Percentiles rank a stretch among this genome's conserved stretches.
These are phyloP conservation scores for Crossaster papposus DNA, from an alignment of 53 echinoderm and acorn worm genomes.

Conservation along the genomic window DNA sequence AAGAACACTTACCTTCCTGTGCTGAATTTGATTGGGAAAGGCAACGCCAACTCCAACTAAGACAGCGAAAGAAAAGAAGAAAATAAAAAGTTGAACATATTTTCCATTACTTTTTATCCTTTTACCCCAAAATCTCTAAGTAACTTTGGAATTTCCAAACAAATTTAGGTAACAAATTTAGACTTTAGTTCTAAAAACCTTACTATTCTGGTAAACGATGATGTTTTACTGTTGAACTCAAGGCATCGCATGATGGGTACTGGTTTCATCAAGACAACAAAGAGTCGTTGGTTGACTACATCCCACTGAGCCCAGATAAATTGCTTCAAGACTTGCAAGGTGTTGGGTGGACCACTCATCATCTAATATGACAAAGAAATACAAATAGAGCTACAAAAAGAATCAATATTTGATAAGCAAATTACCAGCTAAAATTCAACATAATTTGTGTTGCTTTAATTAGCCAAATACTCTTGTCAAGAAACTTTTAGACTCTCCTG, in stretches of 20 bases:
- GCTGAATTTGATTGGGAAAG: constrained; percentile 56
- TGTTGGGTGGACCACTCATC: constrained; percentile 83
- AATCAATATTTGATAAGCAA: not conserved
- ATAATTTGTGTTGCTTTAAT: not conserved
- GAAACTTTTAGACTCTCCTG: too few relatives aligned
- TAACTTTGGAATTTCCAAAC: not conserved
- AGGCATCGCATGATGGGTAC: constrained; percentile 72
- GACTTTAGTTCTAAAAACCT: not conserved
- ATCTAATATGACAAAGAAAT: constrained; percentile 51
- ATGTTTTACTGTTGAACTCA: constrained; percentile 76
- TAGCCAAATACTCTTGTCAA: too few relatives aligned
- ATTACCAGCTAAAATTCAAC: not conserved
- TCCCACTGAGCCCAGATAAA: constrained; percentile 99
- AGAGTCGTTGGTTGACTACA: constrained; percentile 75
- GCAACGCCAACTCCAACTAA: constrained; percentile 75
- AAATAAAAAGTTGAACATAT: not conserved
- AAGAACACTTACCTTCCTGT: constrained; percentile 24
- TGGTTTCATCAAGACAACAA: constrained; percentile 60
- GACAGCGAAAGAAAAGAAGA: constrained; percentile 11
- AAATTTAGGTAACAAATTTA: not conserved
- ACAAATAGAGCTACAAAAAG: not conserved
- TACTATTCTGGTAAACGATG: constrained; percentile 72
- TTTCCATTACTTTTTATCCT: not conserved
- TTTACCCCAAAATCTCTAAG: not conserved
- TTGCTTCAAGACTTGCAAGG: constrained; percentile 71